Percentiles rank a stretch among this genome's conserved stretches.
Evolutionary conservation across 2,888 invertebrate species (phyloP).

Genomic region (Endotricha flammealis): DNA sequence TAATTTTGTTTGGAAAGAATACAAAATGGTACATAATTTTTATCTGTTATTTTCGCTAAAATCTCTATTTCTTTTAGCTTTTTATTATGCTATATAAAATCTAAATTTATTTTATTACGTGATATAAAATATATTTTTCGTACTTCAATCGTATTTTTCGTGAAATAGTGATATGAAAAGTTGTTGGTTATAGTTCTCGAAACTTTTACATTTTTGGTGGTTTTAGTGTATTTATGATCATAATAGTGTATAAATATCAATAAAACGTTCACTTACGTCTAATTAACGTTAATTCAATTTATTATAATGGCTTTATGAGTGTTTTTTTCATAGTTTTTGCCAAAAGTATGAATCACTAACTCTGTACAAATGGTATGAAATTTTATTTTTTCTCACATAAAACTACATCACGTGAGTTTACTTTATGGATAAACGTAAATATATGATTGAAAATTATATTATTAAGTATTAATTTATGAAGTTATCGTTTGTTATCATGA

Average conservation of each 20-base stretch:
- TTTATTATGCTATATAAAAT: background rate
- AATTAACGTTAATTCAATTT: too few relatives aligned
- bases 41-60: conserved; percentile 36
- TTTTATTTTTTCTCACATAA: conserved; percentile 29
- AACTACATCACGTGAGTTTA: conserved; percentile 13
- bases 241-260: too few relatives aligned
- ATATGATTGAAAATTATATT: too few relatives aligned
- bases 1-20: conserved; percentile 35
- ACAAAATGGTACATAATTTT: conserved; percentile 67
- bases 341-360: background rate
- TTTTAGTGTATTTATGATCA: conserved; percentile 4
- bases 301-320: background rate
- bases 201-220: conserved; percentile 15
- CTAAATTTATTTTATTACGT: conserved; percentile 20
- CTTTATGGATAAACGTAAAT: background rate
- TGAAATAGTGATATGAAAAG: conserved; percentile 26
- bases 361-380: conserved; percentile 44
- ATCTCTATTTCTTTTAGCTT: conserved; percentile 31
- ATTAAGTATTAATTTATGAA: too few relatives aligned
- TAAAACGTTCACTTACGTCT: too few relatives aligned
- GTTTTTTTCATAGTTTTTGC: background rate
- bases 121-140: conserved; percentile 36
- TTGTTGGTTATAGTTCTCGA: conserved; percentile 21
- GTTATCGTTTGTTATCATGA: too few relatives aligned
- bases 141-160: conserved; percentile 27